Percentiles rank a stretch among this genome's conserved stretches.
phyloP scores from a whole-genome alignment of 2,113 vertebrate species.

The Elephas maximus region DNA sequence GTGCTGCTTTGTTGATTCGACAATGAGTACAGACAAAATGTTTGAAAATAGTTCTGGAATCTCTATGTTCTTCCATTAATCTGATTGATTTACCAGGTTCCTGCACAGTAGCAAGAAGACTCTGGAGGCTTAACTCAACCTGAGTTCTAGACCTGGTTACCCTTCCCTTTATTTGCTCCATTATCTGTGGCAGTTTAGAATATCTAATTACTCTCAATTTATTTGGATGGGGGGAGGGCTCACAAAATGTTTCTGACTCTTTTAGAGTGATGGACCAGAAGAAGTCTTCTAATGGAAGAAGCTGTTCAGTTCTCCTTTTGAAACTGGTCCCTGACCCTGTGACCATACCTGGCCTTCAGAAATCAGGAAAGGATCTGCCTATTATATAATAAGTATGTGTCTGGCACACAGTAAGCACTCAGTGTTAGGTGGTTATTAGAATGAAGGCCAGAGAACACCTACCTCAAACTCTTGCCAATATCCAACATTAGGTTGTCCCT shows the following conservation, averaged over 20 bases:
- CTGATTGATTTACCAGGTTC: background rate
- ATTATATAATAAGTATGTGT: background rate
- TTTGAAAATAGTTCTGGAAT: constrained; percentile 50
- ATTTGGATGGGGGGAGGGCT: background rate
- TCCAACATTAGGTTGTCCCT: background rate
- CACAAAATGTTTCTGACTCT: constrained; percentile 19
- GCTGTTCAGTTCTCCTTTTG: background rate
- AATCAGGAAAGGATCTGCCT: constrained; percentile 9
- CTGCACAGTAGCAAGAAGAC: background rate
- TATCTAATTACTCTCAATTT: constrained; percentile 5
- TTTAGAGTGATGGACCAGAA: background rate
- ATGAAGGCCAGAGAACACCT: background rate
- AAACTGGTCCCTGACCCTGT: constrained; percentile 29
- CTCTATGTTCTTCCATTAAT: background rate
- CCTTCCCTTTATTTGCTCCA: background rate
- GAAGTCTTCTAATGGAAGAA: background rate
- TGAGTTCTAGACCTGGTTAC: background rate
- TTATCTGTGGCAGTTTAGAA: background rate
- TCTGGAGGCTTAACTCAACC: background rate
- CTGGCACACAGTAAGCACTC: background rate
- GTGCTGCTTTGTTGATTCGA: background rate
- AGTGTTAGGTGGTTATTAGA: constrained; percentile 5
- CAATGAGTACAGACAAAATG: background rate
- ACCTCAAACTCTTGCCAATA: background rate
- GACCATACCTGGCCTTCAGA: constrained; percentile 47